Base-by-base conservation (phyloP, 2,797 vertebrate genomes). In the Acanthornis magna region DNA sequence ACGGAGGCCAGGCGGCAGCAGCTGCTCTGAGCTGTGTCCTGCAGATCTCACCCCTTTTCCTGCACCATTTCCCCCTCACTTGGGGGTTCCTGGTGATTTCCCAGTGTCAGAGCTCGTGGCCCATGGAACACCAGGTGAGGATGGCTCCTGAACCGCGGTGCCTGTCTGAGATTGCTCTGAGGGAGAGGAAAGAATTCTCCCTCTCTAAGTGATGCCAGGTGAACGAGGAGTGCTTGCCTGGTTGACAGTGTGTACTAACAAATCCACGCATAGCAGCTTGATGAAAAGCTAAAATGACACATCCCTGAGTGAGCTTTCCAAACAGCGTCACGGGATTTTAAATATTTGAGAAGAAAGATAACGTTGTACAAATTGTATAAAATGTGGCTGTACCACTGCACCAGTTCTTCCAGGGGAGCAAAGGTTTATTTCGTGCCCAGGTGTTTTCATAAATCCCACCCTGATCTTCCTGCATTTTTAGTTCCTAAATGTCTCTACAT, bases 261-360 rank as follows among this genome's bases (percentile, higher is more conserved):
- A 77, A 85, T 22, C 22, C 13, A 32, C 0, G 2, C 75, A 9
- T 7, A 63, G 48, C 43, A 83, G 72, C 78, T 51, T 86, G 93
- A 94, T 43, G 88, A 74, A 58, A 75, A 88, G 54, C 70, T 66
- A 4, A 36, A 82, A 67, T 47, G 79, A 83, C 88, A 88, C 22
- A 42, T 22, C 73, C 68, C 58, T 68, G 85, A 92, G 68, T 48
- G 93, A 92, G 76, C 88, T 78, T 84, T 76, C 70, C 58, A 75
- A 91, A 75, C 20, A 70, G 34, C 11, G 4, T 34, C 67, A 73
- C 11, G 50, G 72, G 21, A 30, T 76, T 89, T 80, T 74, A 89
- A 91, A 77, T 63, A 75, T 55, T 91, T 73, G 82, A 91, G 89
- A 72, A 90, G 91, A 73, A 85, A 92, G 70, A 74, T 43, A 84